A percentile compares a stretch with the other conserved stretches of the same genome.
phyloP scores from a whole-genome alignment of 2,113 vertebrate species.

The Rhea americana region DNA sequence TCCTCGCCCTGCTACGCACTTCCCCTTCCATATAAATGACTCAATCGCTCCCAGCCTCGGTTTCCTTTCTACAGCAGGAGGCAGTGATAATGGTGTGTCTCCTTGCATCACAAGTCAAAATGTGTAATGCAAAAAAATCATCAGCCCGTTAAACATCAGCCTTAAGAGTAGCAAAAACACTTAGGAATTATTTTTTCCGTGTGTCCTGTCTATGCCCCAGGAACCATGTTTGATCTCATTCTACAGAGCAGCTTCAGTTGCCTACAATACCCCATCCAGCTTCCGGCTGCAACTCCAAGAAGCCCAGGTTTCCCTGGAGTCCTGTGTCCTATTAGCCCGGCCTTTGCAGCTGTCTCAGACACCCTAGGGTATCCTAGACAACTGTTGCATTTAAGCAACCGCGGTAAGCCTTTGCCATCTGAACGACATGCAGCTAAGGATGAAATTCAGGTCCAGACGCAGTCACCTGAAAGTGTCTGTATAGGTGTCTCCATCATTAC shows the following conservation, averaged over 20 bases:
- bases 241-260: rapidly evolving
- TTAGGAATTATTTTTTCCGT: not conserved
- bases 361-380: not conserved
- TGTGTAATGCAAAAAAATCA: not conserved
- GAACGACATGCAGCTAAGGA: not conserved
- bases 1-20: rapidly evolving
- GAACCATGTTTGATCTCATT: not conserved
- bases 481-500: rapidly evolving
- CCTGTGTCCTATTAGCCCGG: not conserved
- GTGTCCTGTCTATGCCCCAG: not conserved
- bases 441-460: not conserved
- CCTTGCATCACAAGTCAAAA: not conserved
- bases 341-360: not conserved
- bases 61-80: not conserved
- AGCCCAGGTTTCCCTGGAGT: rapidly evolving
- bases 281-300: not conserved
- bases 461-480: not conserved
- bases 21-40: not conserved
- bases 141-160: not conserved
- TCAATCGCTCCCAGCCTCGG: not conserved
- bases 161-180: not conserved
- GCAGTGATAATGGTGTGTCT: not conserved
- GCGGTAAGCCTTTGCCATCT: not conserved
- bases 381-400: not conserved
- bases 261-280: not conserved